Evolutionary conservation across 2,888 invertebrate genomes (phyloP).

Genomic region (Lapara coniferarum): DNA sequence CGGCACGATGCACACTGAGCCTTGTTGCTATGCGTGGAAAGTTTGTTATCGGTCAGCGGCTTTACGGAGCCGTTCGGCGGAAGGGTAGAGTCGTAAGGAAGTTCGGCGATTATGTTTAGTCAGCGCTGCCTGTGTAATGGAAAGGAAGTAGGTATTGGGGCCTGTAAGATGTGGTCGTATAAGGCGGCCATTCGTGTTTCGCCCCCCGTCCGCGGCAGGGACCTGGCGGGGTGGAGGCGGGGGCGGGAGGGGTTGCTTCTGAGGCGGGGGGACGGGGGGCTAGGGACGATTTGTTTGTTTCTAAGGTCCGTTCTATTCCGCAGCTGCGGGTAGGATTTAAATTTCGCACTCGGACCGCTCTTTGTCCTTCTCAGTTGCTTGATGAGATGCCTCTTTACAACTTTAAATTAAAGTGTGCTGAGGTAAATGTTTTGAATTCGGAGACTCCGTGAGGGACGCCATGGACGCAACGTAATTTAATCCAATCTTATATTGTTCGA

Average conservation of each 20-base stretch:
- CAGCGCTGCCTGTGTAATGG: constrained; percentile 79
- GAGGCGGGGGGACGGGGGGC: constrained; percentile 38
- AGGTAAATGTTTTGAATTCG: constrained; percentile 47
- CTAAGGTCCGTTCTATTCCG: constrained; percentile 73
- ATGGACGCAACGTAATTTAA: background rate
- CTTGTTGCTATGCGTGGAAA: constrained; percentile 52
- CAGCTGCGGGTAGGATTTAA: constrained; percentile 79
- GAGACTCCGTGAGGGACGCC: constrained; percentile 35
- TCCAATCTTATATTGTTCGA: background rate
- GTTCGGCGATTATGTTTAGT: constrained; percentile 83
- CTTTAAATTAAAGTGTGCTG: constrained; percentile 74
- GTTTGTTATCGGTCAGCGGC: constrained; percentile 54
- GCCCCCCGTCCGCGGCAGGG: constrained; percentile 40
- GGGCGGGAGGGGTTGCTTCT: constrained; percentile 37
- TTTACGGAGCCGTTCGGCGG: constrained; percentile 66
- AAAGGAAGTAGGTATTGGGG: constrained; percentile 83
- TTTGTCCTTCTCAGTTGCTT: constrained; percentile 74
- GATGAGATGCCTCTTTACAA: constrained; percentile 76
- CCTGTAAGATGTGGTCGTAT: constrained; percentile 82
- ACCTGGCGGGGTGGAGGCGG: constrained; percentile 34
- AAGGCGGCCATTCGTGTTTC: constrained; percentile 71
- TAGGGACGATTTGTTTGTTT: constrained; percentile 77
- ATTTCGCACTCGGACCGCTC: constrained; percentile 67
- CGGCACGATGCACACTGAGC: constrained; percentile 44
- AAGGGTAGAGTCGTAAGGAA: constrained; percentile 84